These are phyloP conservation scores for Drosophila prostipennis DNA, from an alignment of 2,888 invertebrate genomes.

Conservation along the genomic window DNA sequence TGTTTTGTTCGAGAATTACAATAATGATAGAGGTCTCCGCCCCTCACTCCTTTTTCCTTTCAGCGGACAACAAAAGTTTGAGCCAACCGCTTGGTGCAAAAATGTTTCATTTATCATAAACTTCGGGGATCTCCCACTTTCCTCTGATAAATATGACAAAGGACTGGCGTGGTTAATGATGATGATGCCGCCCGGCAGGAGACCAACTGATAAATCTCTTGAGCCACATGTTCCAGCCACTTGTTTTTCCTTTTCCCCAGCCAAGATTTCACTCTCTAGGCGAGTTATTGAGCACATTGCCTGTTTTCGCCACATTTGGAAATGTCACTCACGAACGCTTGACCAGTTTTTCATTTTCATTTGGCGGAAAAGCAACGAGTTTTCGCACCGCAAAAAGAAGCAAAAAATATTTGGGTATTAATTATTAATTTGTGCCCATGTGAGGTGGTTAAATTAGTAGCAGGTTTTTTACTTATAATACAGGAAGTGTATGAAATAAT, in stretches of 20 bases:
- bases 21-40: constrained; percentile 57
- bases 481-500: constrained; percentile 18
- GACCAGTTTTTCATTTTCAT: constrained; percentile 62
- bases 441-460: constrained; percentile 26
- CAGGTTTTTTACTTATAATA: constrained; percentile 23
- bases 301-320: constrained; percentile 55
- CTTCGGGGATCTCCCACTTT: constrained; percentile 12
- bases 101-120: constrained; percentile 68
- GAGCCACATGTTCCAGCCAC: constrained; percentile 70
- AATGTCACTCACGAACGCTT: constrained; percentile 49
- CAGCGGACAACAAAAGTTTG: constrained; percentile 53
- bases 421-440: constrained; percentile 38
- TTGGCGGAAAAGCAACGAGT: constrained; percentile 62
- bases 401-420: constrained; percentile 19
- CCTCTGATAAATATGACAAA: constrained; percentile 61
- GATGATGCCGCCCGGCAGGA: constrained; percentile 25
- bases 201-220: constrained; percentile 34
- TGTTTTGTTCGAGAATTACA: constrained; percentile 65
- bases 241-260: constrained; percentile 49
- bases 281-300: constrained; percentile 28
- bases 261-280: constrained; percentile 69
- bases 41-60: constrained; percentile 14
- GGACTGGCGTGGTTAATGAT: constrained; percentile 60
- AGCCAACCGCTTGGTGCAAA: constrained; percentile 54
- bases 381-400: constrained; percentile 6